Evolutionary conservation across 1,140 invertebrate species (phyloP).

Genomic region (Drosophila subobscura): DNA sequence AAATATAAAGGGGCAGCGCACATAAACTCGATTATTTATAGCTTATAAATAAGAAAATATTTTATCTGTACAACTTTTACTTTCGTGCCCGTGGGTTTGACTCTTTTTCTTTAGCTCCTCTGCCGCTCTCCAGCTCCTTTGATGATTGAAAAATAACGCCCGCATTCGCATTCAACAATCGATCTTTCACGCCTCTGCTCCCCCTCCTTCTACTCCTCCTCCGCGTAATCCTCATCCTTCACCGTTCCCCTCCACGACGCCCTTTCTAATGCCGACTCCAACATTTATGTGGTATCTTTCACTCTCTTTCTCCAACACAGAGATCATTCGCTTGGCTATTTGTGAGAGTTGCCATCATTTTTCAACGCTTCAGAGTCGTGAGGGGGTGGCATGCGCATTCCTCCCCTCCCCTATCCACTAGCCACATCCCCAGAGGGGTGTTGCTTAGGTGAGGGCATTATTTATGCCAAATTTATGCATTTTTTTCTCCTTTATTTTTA

Average conservation of each 20-base stretch:
- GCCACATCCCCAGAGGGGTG: constrained; percentile 9
- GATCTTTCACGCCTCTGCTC: constrained; percentile 39
- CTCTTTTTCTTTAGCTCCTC: neutral
- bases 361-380: constrained; percentile 50
- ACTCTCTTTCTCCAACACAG: neutral
- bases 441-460: constrained; percentile 47
- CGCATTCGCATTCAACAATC: constrained; percentile 36
- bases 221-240: constrained; percentile 20
- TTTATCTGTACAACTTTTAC: too few species aligned
- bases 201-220: constrained; percentile 17
- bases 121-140: constrained; percentile 2
- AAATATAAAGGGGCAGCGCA: too few species aligned
- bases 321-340: constrained; percentile 14
- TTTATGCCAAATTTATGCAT: constrained; percentile 62
- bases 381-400: constrained; percentile 22
- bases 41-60: too few species aligned
- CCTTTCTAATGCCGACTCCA: too few species aligned
- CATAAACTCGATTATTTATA: too few species aligned
- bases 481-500: constrained; percentile 15
- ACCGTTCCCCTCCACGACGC: neutral
- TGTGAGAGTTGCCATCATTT: constrained; percentile 46
- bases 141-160: constrained; percentile 12
- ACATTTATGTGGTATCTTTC: too few species aligned
- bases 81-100: neutral
- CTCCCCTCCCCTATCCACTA: neutral